A percentile compares a stretch with the other conserved stretches of the same genome.
phyloP scores from a whole-genome alignment of 2,888 invertebrate genomes.

The Volucella bombylans region DNA sequence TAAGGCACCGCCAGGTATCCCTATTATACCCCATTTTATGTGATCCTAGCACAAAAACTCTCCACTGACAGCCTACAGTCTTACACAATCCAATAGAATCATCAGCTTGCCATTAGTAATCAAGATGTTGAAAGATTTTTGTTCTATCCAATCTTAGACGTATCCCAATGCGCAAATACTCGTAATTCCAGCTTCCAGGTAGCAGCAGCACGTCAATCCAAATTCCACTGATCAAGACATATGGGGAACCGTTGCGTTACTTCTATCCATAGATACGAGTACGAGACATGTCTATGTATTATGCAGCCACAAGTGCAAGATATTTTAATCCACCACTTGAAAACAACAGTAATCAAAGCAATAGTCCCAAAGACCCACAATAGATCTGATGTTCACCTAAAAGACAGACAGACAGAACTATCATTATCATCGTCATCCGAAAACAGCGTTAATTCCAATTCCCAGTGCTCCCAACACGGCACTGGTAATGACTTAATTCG shows the following conservation, averaged over 20 bases:
- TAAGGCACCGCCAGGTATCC: no score
- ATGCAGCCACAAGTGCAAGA: constrained; percentile 22
- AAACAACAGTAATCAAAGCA: constrained; percentile 46
- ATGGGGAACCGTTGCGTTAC: constrained; percentile 1
- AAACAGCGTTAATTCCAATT: constrained; percentile 62
- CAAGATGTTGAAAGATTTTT: constrained; percentile 24
- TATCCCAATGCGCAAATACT: no score
- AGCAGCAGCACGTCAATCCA: constrained; percentile 21
- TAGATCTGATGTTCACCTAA: constrained; percentile 18
- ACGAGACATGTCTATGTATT: constrained; percentile 22
- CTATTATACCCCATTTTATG: no score
- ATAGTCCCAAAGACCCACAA: constrained; percentile 2
- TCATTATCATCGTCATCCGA: constrained; percentile 54
- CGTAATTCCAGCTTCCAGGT: constrained; percentile 22
- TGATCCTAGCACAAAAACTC: no score
- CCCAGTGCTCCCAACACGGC: constrained; percentile 54
- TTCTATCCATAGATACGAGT: no score
- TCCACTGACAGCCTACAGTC: not conserved
- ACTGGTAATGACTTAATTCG: constrained; percentile 65
- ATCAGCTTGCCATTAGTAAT: constrained; percentile 6
- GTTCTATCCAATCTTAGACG: not conserved
- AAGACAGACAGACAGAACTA: not conserved
- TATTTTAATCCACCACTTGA: constrained; percentile 40
- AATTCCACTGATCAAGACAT: constrained; percentile 21
- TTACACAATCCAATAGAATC: constrained; percentile 8